These are phyloP conservation scores for Pyxicephalus adspersus DNA, from an alignment of 2,113 vertebrate species.

Conservation along the genomic window DNA sequence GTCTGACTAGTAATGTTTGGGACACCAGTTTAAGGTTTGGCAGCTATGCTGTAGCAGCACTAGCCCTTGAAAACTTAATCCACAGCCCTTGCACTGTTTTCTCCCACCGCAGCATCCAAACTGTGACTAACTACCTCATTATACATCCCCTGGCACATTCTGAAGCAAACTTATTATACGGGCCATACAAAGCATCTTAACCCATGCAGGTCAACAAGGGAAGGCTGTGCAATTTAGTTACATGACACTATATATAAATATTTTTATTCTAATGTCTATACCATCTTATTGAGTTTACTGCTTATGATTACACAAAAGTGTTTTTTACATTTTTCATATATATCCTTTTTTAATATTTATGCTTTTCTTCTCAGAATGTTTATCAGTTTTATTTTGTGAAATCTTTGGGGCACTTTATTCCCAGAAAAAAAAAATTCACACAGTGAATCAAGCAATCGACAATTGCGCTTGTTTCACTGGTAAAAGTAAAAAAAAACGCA, in stretches of 20 bases:
- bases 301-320: too few species aligned
- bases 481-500: too few species aligned
- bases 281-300: too few species aligned
- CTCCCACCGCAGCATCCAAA: constrained; percentile 57
- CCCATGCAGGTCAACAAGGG: background rate
- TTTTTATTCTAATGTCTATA: too few species aligned
- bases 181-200: constrained; percentile 59
- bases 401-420: too few species aligned
- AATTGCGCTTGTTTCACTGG: too few species aligned
- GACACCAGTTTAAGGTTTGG: constrained; percentile 55
- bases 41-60: constrained; percentile 57
- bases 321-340: too few species aligned
- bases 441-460: too few species aligned
- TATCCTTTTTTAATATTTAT: too few species aligned
- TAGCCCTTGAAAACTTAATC: constrained; percentile 56
- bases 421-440: too few species aligned
- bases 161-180: constrained; percentile 60
- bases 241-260: background rate
- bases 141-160: constrained; percentile 58
- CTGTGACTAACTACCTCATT: constrained; percentile 65
- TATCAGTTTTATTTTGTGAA: too few species aligned
- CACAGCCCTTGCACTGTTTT: constrained; percentile 59
- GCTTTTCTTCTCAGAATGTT: too few species aligned
- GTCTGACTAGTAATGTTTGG: constrained; percentile 18
- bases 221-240: background rate